phyloP scores from a whole-genome alignment of 2,888 invertebrate genomes.

The Emmelina monodactyla region DNA sequence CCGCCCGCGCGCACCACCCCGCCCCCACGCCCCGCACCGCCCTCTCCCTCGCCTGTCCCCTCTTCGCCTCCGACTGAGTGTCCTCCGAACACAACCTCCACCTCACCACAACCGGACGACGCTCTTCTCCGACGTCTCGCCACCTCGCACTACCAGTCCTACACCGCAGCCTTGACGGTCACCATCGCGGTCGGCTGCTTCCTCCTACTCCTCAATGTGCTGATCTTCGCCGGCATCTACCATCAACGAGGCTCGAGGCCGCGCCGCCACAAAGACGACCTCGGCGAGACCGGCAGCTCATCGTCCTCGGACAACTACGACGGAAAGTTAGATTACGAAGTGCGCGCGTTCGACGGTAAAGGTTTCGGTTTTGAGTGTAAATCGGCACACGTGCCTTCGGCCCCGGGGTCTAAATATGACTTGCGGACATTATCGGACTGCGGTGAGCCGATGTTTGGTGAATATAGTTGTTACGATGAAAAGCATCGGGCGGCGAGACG shows the following conservation, averaged over 20 bases:
- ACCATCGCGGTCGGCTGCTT: slow-evolving; percentile 89
- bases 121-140: slow-evolving; percentile 78
- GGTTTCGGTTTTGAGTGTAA: slow-evolving; percentile 66
- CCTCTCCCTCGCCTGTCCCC: slow-evolving; percentile 41
- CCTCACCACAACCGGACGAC: slow-evolving; percentile 65
- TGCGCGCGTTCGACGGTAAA: slow-evolving; percentile 60
- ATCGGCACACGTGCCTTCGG: slow-evolving; percentile 58
- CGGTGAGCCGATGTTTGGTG: slow-evolving; percentile 66
- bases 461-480: slow-evolving; percentile 73
- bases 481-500: slow-evolving; percentile 67
- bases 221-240: slow-evolving; percentile 89
- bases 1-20: slow-evolving; percentile 35
- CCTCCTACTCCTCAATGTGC: slow-evolving; percentile 78
- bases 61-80: slow-evolving; percentile 75
- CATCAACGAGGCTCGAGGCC: slow-evolving; percentile 80
- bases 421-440: slow-evolving; percentile 60
- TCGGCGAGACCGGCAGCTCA: slow-evolving; percentile 76
- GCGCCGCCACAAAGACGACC: slow-evolving; percentile 79
- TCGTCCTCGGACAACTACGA: slow-evolving; percentile 72
- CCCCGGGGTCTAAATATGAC: slow-evolving; percentile 51
- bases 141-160: slow-evolving; percentile 86
- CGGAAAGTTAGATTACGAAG: slow-evolving; percentile 62
- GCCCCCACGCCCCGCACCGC: slow-evolving; percentile 52
- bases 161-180: slow-evolving; percentile 87
- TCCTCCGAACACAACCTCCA: slow-evolving; percentile 68